A percentile compares a stretch with the other conserved stretches of the same genome.
Evolutionary conservation across 2,113 vertebrate genomes (phyloP).

Genomic region (Lampris megalopsis): DNA sequence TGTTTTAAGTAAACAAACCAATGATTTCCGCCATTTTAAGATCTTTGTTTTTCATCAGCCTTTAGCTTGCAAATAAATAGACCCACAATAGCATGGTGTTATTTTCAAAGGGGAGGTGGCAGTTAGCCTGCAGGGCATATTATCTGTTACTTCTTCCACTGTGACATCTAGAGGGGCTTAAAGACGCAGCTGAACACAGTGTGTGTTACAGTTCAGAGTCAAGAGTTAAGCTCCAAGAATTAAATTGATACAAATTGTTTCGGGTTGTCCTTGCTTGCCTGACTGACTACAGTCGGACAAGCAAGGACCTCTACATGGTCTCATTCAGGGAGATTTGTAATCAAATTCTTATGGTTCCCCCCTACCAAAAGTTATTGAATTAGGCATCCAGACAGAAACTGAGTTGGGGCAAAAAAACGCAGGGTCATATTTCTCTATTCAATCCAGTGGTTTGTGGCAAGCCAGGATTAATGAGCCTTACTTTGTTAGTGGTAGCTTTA

Average conservation of each 20-base stretch:
- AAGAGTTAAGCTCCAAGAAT: constrained; percentile 10
- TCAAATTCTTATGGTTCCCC: background rate
- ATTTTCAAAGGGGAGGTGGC: constrained; percentile 24
- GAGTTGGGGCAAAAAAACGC: background rate
- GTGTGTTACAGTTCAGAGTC: constrained; percentile 16
- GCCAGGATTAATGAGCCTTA: background rate
- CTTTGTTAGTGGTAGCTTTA: background rate
- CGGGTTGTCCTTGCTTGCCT: background rate
- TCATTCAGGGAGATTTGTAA: background rate
- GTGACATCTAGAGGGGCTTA: constrained; percentile 23
- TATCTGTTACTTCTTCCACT: constrained; percentile 42
- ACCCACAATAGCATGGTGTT: constrained; percentile 5
- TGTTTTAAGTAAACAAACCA: background rate
- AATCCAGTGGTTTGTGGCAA: background rate
- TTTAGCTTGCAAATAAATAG: constrained; percentile 2
- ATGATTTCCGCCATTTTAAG: constrained; percentile 22
- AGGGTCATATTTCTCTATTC: background rate
- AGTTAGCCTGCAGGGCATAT: constrained; percentile 20
- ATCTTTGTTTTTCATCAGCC: constrained; percentile 12
- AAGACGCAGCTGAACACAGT: constrained; percentile 23
- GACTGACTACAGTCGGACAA: background rate
- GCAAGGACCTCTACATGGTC: background rate
- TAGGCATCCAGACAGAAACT: background rate
- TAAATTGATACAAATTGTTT: background rate
- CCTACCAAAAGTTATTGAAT: background rate